Conservation (phyloP, 2,888 invertebrate species). For the Osmoderma eremita region DNA sequence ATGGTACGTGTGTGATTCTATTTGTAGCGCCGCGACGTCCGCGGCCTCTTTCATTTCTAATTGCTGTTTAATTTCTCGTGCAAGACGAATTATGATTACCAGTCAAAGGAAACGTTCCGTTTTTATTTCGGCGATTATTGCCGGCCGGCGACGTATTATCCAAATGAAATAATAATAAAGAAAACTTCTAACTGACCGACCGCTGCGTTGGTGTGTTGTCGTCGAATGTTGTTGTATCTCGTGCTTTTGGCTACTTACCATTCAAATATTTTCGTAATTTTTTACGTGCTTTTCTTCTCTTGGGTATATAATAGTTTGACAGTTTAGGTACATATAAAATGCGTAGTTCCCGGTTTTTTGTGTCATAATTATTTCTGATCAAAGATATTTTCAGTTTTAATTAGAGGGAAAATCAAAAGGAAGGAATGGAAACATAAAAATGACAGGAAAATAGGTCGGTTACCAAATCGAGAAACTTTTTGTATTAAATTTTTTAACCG, state of each 20-base stretch:
- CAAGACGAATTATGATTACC: slow-evolving; percentile 43
- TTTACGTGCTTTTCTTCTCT: slow-evolving; percentile 12
- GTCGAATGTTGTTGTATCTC: slow-evolving; percentile 5
- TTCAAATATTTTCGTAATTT: slow-evolving; percentile 2
- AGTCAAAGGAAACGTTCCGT: slow-evolving; percentile 39
- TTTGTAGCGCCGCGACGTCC: slow-evolving; percentile 45
- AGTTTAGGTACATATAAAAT: slow-evolving; percentile 8
- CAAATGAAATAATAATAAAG: slow-evolving; percentile 32
- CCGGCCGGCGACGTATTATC: slow-evolving; percentile 34
- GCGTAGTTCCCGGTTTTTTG: no score
- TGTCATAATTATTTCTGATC: background rate
- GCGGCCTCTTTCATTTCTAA: slow-evolving; percentile 50
- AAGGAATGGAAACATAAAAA: no score
- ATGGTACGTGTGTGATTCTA: slow-evolving; percentile 40
- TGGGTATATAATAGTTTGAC: slow-evolving; percentile 4
- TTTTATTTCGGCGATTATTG: slow-evolving; percentile 36
- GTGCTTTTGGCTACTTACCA: background rate
- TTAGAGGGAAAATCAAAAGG: no score
- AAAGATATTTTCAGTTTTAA: background rate
- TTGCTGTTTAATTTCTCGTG: slow-evolving; percentile 51
- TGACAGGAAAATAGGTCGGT: no score
- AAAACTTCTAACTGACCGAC: slow-evolving; percentile 1
- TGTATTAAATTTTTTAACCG: no score
- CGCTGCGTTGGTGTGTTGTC: background rate
- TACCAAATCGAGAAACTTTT: no score